Evolutionary conservation across 2,113 vertebrate species (phyloP).

Genomic region (Datnioides undecimradiatus): DNA sequence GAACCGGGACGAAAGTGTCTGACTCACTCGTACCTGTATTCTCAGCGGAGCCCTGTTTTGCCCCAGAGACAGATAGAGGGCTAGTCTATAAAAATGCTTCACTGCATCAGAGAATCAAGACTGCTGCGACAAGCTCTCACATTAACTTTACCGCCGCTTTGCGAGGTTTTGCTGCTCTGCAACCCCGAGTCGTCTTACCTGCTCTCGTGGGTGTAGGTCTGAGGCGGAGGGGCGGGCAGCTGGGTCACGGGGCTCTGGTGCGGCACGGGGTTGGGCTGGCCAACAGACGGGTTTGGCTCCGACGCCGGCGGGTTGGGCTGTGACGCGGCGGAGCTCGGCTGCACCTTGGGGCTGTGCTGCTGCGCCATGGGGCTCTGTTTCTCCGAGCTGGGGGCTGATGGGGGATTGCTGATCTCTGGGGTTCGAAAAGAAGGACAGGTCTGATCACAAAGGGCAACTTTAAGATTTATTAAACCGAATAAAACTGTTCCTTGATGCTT

Average conservation of each 20-base stretch:
- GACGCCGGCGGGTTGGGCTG: conserved; percentile 81
- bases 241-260: conserved; percentile 85
- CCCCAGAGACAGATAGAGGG: conserved; percentile 40
- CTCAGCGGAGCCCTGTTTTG: conserved; percentile 38
- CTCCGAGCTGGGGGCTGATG: conserved; percentile 93
- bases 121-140: conserved; percentile 4
- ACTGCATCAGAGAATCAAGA: conserved; percentile 32
- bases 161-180: background rate
- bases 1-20: conserved; percentile 6
- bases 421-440: background rate
- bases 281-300: conserved; percentile 84
- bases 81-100: conserved; percentile 45
- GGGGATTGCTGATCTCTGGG: conserved; percentile 92
- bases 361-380: conserved; percentile 96
- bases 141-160: background rate
- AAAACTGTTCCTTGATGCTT: background rate
- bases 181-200: conserved; percentile 84
- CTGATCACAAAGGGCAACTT: background rate
- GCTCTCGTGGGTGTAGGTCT: conserved; percentile 92
- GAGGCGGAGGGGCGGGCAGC: conserved; percentile 86
- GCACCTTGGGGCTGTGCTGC: conserved; percentile 88
- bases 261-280: conserved; percentile 82
- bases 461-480: background rate
- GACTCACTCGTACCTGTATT: conserved; percentile 38
- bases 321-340: conserved; percentile 76